Evolutionary conservation across 2,797 vertebrate species (phyloP).

Genomic region (Clamator glandarius): DNA sequence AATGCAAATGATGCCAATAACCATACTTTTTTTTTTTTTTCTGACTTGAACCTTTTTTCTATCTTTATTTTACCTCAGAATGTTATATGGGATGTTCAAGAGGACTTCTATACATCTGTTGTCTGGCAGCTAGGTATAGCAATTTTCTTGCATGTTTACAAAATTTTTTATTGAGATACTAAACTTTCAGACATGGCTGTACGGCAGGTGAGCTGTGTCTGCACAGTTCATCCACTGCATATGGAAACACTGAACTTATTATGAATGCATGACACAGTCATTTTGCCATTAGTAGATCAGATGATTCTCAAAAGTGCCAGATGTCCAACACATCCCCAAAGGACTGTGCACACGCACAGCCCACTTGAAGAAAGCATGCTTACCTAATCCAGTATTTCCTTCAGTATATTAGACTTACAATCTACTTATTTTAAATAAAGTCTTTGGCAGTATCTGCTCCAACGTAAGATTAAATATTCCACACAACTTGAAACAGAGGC

Average conservation of each 20-base stretch:
- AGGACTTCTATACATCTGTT: neutral
- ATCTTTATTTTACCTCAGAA: neutral
- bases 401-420: neutral
- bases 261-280: neutral
- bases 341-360: neutral
- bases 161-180: neutral
- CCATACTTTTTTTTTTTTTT: fast-evolving
- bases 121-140: neutral
- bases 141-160: neutral
- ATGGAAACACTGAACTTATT: neutral
- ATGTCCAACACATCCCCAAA: neutral
- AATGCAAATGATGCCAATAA: neutral
- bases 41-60: neutral
- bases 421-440: neutral
- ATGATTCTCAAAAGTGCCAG: neutral
- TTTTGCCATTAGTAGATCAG: neutral
- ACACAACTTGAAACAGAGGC: neutral
- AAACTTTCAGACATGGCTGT: neutral
- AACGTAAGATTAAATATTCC: neutral
- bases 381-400: neutral
- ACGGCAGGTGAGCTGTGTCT: neutral
- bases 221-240: neutral
- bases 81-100: neutral
- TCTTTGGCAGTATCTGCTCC: neutral
- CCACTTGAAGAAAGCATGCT: neutral